Evolutionary conservation across 2,113 vertebrate species (phyloP).

Genomic region (Clarias gariepinus): DNA sequence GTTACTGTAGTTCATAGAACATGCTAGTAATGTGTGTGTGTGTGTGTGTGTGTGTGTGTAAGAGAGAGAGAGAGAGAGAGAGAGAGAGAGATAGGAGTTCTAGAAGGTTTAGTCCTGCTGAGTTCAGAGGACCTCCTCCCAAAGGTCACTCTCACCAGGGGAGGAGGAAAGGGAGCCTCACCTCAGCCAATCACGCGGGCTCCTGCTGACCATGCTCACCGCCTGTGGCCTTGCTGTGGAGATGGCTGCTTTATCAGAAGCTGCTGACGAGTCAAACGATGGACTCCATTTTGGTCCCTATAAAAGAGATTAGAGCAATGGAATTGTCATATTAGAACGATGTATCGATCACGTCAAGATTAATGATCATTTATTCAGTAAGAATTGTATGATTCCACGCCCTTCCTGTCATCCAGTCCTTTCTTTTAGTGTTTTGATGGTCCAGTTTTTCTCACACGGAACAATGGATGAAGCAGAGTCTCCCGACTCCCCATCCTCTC

Average conservation of each 20-base stretch:
- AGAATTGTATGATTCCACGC: neutral
- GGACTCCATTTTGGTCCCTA: constrained; percentile 25
- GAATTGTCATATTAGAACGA: neutral
- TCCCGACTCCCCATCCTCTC: neutral
- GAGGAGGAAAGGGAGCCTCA: constrained; percentile 45
- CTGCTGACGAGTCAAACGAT: constrained; percentile 36
- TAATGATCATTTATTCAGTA: constrained; percentile 29
- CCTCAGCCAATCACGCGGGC: constrained; percentile 49
- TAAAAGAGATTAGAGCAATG: neutral
- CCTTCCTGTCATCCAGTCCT: neutral
- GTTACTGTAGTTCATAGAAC: neutral
- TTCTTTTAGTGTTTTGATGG: constrained; percentile 5
- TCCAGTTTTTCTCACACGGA: constrained; percentile 40
- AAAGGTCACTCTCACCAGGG: constrained; percentile 58
- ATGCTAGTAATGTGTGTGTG: neutral
- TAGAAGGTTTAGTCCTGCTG: constrained; percentile 51
- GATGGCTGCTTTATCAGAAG: constrained; percentile 36
- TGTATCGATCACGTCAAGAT: neutral
- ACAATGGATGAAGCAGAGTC: constrained; percentile 20
- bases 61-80: neutral
- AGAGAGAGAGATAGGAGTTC: constrained; percentile 20
- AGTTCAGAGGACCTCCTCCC: constrained; percentile 55
- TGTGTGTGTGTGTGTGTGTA: neutral
- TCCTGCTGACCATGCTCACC: constrained; percentile 46
- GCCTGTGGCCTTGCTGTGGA: constrained; percentile 48